A percentile compares a stretch with the other conserved stretches of the same genome.
Evolutionary conservation across 2,113 vertebrate genomes (phyloP).

Genomic region (Sarotherodon lohbergeri): DNA sequence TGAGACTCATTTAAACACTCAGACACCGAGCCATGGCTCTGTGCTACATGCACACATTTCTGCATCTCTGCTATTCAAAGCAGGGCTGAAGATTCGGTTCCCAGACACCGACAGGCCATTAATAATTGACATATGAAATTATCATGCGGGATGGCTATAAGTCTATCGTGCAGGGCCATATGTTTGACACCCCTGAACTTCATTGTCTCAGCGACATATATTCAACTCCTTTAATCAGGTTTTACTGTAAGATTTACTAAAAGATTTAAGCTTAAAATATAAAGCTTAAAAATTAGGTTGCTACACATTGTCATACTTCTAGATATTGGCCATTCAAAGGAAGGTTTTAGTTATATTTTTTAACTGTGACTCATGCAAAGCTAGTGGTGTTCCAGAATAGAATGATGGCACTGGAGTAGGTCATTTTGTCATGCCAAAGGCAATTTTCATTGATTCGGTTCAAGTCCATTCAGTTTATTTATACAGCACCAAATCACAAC

Average conservation of each 20-base stretch:
- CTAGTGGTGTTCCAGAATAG: neutral
- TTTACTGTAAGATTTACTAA: neutral
- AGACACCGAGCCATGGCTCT: neutral
- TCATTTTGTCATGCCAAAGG: neutral
- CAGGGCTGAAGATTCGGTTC: neutral
- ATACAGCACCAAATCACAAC: neutral
- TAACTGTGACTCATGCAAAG: neutral
- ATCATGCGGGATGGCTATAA: neutral
- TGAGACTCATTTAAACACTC: neutral
- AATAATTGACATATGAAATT: neutral
- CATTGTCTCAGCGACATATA: neutral
- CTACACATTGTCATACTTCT: neutral
- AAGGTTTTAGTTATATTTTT: neutral
- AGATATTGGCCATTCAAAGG: neutral
- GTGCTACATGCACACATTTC: neutral
- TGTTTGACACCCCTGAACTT: neutral
- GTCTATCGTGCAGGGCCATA: fast-evolving
- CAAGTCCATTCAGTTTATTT: neutral
- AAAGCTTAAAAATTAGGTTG: neutral
- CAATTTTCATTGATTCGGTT: neutral
- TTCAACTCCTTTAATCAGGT: neutral
- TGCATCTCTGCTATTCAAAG: neutral
- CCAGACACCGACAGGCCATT: neutral
- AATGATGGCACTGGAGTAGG: neutral
- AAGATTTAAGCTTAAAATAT: neutral